Evolutionary conservation across 2,888 invertebrate genomes (phyloP), one percentile per base, ranked within the genome.

Genomic region (Syrista parreyssii): DNA sequence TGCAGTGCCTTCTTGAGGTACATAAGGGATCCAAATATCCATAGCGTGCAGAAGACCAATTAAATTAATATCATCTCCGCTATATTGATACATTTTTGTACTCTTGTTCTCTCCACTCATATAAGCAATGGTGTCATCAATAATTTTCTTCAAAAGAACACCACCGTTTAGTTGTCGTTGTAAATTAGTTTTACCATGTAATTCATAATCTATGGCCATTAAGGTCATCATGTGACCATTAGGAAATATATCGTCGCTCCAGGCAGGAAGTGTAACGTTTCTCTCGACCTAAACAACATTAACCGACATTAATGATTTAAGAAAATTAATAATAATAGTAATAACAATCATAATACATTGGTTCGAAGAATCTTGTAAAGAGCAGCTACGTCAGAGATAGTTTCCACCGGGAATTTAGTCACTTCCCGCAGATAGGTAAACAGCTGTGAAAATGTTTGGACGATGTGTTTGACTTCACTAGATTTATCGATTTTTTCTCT

Each of bases 11-110:
- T 87, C 87, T 35, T 82, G 84, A 3, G 89, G 88, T 40, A 90
- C 83, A 36, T 89, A 89, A 11, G 88, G 86, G 6, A 85, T 80
- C 86, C 88, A 91, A 33, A 88, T 68, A 68, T 85, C 80, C n/a
- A 90, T 79, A 31, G 82, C 84, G 78, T 88, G 88, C 12, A 91
- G 77, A 73, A 89, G 55, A 1, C 88, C 89, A 11, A 84, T 87
- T 30, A 90, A 76, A 33, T 88, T 89, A 12, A 84, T 87, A 30
- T 87, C 88, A 76, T 89, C 87, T 1, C 88, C 90, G 73, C 90
- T 89, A 74, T 87, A 90, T 9, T 90, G 77, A 74, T 84, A 84
- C 4, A 89, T 81, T 76, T 89, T 89, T 11, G 36, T 40, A 55
- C 80, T 79, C 3, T 75, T 30, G 1, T 76, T 77, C 4, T 81